A percentile compares a stretch with the other conserved stretches of the same genome.
Evolutionary conservation across 2,797 vertebrate genomes (phyloP).

Genomic region (Argentina silus): DNA sequence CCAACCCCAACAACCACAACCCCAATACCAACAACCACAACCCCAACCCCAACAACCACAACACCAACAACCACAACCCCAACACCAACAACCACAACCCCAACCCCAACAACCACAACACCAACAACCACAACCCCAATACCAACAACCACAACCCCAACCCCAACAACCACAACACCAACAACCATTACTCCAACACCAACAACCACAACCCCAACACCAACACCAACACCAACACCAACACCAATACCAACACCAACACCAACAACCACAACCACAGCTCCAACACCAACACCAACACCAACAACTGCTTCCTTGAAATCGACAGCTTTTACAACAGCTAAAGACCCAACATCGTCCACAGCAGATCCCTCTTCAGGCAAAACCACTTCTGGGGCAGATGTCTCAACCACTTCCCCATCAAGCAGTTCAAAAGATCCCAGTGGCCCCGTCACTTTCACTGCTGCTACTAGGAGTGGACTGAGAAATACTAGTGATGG

Average conservation of each 20-base stretch:
- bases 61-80: background rate
- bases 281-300: background rate
- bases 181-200: background rate
- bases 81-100: too few relatives aligned
- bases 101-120: background rate
- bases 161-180: background rate
- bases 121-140: background rate
- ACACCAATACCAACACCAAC: background rate
- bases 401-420: background rate
- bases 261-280: background rate
- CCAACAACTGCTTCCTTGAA: background rate
- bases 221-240: background rate
- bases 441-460: background rate
- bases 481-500: background rate
- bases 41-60: background rate
- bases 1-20: constrained; percentile 1
- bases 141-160: background rate
- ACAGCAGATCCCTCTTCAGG: background rate
- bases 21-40: background rate
- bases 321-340: background rate
- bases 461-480: background rate
- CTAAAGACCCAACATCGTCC: background rate
- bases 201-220: background rate
- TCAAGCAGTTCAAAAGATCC: background rate
- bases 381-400: background rate